Conservation (phyloP, 2,797 vertebrate species). For the Phataginus tetradactyla region DNA sequence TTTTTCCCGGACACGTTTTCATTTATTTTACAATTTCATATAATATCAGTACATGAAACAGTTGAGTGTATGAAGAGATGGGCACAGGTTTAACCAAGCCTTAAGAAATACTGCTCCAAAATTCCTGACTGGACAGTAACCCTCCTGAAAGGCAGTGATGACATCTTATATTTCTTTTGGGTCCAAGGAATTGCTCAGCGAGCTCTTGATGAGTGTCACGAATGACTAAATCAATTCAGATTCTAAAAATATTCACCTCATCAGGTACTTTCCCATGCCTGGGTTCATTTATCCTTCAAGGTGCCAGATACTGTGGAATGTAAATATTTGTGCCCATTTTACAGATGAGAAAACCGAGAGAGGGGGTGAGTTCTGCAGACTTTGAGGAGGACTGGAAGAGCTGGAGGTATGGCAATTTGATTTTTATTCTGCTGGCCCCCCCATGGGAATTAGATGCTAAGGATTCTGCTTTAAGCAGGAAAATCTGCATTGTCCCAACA, state of each 20-base stretch:
- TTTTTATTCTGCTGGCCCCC: background rate
- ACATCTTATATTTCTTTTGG: background rate
- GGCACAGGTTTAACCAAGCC: background rate
- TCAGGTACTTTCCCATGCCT: background rate
- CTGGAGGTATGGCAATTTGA: background rate
- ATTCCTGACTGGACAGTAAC: background rate
- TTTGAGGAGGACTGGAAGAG: background rate
- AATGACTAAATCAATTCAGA: background rate
- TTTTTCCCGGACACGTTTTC: background rate
- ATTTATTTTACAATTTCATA: background rate
- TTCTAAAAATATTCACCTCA: rapidly evolving
- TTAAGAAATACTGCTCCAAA: background rate
- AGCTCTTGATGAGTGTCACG: rapidly evolving
- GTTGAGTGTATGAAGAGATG: background rate
- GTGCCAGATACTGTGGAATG: rapidly evolving
- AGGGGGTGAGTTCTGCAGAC: rapidly evolving
- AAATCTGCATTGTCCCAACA: background rate
- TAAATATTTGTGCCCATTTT: background rate
- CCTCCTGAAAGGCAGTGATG: background rate
- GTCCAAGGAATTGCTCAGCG: background rate
- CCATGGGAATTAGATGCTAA: background rate
- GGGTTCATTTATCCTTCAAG: background rate
- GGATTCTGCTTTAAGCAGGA: background rate
- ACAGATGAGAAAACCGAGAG: background rate
- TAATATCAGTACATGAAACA: background rate